Evolutionary conservation across 2,888 invertebrate genomes (phyloP), one percentile per base, ranked within the genome.

Genomic region (Philhelius pedissequus): DNA sequence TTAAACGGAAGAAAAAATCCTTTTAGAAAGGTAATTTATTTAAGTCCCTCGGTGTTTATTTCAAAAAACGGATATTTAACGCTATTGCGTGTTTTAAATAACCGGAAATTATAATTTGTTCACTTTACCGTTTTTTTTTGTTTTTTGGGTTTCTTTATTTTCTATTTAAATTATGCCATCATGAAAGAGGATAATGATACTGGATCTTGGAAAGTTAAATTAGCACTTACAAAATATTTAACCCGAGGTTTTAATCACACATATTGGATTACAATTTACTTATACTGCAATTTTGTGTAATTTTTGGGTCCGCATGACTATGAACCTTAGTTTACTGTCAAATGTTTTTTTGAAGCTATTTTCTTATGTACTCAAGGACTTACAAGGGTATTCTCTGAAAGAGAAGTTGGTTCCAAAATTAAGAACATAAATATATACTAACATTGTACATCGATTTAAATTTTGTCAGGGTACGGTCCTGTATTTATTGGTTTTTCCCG

Each of bases 31-130:
- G 80, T 84, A 84, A 80, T 84, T 84, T 79, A 68, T 84, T 75
- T 48, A 50, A 71, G 80, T 76, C 60, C 75, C 62, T 76, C 68
- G 66, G 76, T 60, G 50, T 58, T 70, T 48, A 45, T 66, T 70
- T 48, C 5, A 64, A 54, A 56, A 58, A 75, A 68, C 75, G 84
- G 75, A 84, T 79, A 84, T 79, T 80, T 84, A 80, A 76, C 54
- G 71, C 80, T 84, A 54, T 84, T 80, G 84, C 80, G 80, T 80
- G 76, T 62, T 48, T 84, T 84, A 84, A 75, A 80, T 64, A 80
- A 84, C 66, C 84, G 84, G 84, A 84, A 80, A 84, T 84, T 84
- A 84, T 76, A 84, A 84, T 84, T 80, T 84, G 84, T 80, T 71
- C 70, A 32, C 18, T 58, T 83, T 69, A 66, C 58, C 35, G n/a